Conservation (phyloP, 2,797 vertebrate species). For the Microctenopoma steveboyesi region DNA sequence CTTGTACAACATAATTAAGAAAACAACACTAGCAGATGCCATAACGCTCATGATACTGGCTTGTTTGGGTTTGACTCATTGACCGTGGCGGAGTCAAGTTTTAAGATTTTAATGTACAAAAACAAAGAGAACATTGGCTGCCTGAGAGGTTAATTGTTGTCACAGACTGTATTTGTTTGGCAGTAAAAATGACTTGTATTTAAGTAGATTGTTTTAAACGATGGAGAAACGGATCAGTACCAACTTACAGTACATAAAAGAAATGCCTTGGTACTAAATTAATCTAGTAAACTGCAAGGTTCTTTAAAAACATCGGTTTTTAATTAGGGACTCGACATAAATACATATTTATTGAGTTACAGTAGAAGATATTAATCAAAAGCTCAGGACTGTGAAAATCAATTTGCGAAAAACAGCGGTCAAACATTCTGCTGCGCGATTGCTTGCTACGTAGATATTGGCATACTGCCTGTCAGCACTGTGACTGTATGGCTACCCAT, state of each 20-base stretch:
- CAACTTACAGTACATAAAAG: background rate
- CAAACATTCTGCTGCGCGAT: conserved; percentile 20
- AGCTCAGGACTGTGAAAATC: conserved; percentile 33
- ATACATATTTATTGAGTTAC: conserved; percentile 13
- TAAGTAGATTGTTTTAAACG: background rate
- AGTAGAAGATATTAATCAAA: conserved; percentile 42
- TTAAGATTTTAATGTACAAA: background rate
- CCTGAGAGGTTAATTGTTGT: background rate
- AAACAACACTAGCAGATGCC: too few species aligned
- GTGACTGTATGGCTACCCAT: background rate
- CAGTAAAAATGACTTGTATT: background rate
- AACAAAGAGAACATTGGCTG: background rate
- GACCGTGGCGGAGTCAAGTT: background rate
- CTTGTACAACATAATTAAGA: too few species aligned
- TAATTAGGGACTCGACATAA: conserved; percentile 17
- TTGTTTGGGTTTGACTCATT: background rate
- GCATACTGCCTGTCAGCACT: background rate
- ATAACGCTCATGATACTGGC: too few species aligned
- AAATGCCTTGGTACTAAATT: conserved; percentile 3
- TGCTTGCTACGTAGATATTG: conserved; percentile 19
- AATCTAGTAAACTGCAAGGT: conserved; percentile 10
- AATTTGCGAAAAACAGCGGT: conserved; percentile 44
- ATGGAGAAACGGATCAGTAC: too few species aligned
- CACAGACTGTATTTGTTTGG: background rate
- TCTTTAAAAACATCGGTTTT: conserved; percentile 40